Evolutionary conservation across 2,113 vertebrate genomes (phyloP).

Genomic region (Prionailurus bengalensis): DNA sequence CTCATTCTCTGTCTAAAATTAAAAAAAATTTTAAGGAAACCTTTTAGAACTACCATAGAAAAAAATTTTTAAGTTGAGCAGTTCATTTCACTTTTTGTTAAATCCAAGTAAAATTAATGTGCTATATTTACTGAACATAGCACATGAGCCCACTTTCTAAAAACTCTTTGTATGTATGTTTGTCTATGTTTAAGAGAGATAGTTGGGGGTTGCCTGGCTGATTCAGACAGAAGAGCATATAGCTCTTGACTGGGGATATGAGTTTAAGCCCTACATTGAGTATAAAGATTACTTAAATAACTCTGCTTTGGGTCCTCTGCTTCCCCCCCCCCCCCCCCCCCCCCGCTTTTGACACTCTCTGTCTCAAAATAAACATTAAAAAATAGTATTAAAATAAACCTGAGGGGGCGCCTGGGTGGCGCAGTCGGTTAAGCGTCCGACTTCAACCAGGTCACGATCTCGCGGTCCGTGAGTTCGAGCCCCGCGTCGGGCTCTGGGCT

Average conservation of each 20-base stretch:
- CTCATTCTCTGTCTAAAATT: too few relatives aligned
- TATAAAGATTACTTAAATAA: neutral
- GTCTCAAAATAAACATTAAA: too few relatives aligned
- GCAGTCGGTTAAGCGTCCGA: too few relatives aligned
- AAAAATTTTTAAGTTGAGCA: neutral
- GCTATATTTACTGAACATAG: neutral
- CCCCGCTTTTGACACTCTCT: too few relatives aligned
- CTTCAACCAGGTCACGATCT: too few relatives aligned
- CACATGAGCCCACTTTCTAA: neutral
- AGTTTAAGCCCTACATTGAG: neutral
- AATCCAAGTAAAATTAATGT: conserved; percentile 44
- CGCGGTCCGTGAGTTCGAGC: too few relatives aligned
- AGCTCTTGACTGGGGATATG: neutral
- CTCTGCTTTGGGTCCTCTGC: too few relatives aligned
- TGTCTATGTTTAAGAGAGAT: neutral
- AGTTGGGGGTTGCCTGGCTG: neutral
- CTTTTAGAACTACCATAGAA: neutral
- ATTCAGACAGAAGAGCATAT: neutral
- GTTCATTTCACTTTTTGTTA: conserved; percentile 11
- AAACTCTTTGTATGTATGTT: neutral
- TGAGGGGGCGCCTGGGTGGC: too few relatives aligned
- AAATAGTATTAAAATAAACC: too few relatives aligned
- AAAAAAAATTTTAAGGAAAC: neutral
- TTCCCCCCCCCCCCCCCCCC: too few relatives aligned
- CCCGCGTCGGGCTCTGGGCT: too few relatives aligned